Percentiles rank a stretch among this genome's conserved stretches.
These are phyloP conservation scores for Myotis findleyi DNA, from an alignment of 2,797 vertebrate genomes.

Conservation along the genomic window DNA sequence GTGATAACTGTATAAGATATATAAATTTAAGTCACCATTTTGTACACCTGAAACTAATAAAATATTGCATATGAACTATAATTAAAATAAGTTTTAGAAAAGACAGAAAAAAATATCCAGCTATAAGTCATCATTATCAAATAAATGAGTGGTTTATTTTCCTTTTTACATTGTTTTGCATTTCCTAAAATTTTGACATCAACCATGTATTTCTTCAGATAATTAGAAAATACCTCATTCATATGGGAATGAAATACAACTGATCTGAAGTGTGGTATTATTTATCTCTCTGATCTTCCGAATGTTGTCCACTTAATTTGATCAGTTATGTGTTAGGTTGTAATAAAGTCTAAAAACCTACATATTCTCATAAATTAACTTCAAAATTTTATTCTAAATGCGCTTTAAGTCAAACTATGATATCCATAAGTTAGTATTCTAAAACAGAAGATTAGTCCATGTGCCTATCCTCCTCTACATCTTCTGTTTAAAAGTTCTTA, in stretches of 20 bases:
- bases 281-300: neutral
- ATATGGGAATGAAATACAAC: conserved; percentile 3
- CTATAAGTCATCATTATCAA: neutral
- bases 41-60: neutral
- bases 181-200: conserved; percentile 13
- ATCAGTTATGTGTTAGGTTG: neutral
- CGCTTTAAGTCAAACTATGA: neutral
- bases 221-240: neutral
- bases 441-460: neutral
- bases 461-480: neutral
- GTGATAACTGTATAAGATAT: neutral
- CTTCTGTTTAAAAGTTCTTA: neutral
- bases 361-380: neutral
- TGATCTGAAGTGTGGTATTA: neutral
- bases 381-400: conserved; percentile 11
- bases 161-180: neutral
- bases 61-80: neutral
- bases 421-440: neutral
- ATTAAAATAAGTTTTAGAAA: neutral
- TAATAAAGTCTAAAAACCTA: neutral
- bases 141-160: neutral
- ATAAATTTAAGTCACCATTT: neutral
- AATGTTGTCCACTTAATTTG: neutral
- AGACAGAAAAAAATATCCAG: neutral
- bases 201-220: neutral